Percentiles rank a stretch among this genome's conserved stretches.
These are phyloP conservation scores for Pyrrhura leucotis DNA, from an alignment of 2,797 vertebrate genomes.

Conservation along the genomic window DNA sequence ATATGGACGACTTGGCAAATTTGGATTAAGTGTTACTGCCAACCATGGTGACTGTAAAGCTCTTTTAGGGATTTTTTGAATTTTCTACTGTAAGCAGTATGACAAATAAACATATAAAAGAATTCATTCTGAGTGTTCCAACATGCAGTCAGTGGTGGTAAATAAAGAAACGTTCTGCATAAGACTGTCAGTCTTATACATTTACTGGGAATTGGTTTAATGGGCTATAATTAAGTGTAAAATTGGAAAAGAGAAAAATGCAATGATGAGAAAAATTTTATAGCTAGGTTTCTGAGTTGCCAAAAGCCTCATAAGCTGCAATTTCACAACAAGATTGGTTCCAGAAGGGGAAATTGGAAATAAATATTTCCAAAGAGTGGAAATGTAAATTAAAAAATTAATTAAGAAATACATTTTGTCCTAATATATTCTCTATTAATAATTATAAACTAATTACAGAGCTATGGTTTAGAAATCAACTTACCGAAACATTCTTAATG, in stretches of 20 bases:
- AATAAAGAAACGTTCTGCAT: background rate
- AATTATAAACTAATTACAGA: constrained; percentile 22
- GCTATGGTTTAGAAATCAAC: constrained; percentile 9
- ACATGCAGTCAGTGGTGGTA: background rate
- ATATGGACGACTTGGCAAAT: background rate
- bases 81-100: background rate
- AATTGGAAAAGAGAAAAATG: constrained; percentile 45
- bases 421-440: background rate
- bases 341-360: constrained; percentile 35
- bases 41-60: background rate
- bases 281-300: constrained; percentile 8
- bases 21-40: background rate
- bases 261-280: constrained; percentile 44
- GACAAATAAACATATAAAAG: constrained; percentile 20
- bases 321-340: constrained; percentile 40
- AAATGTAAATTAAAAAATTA: background rate
- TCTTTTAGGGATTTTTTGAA: background rate
- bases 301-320: constrained; percentile 48
- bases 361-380: constrained; percentile 31
- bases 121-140: background rate
- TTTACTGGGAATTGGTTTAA: background rate
- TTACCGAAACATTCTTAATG: constrained; percentile 31
- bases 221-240: constrained; percentile 51
- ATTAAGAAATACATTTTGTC: constrained; percentile 23
- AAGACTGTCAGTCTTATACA: background rate